Base-by-base conservation (phyloP, 2,888 invertebrate genomes). In the Monochamus alternatus region DNA sequence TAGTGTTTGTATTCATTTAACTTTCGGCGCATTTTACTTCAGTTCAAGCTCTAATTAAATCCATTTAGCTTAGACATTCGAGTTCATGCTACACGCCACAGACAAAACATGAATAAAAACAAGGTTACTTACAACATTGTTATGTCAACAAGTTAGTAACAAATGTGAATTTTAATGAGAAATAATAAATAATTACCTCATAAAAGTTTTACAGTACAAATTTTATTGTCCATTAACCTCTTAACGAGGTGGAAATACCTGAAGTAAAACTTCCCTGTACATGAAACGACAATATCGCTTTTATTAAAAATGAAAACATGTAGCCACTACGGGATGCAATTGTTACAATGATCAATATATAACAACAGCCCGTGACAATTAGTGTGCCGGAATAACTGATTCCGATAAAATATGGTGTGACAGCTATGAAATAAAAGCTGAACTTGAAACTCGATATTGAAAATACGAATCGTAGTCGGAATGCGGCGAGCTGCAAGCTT, bases 401-500 rank as follows among this genome's bases (percentile, higher is more conserved):
- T 55, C 52, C 66, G 73, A 75, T 78, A 73, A 78, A 78, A 77
- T 77, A 73, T 52, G 64, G 44, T 30, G 70, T 58, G 71, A 60
- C 66, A 59, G 67, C 63, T 71, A 62, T 72, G 74, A 76, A 75
- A 78, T 68, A 75, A 65, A 66, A 75, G 71, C 65, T 76, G 14
- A 70, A 66, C 71, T 64, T 65, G 75, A 73, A 78, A 68, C 70
- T 69, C 76, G 60, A 76, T 79, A 79, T 73, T 68, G 77, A 77
- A 79, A 75, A 77, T 74, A 74, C 44, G 75, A 78, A 73, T 74
- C 75, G 67, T 58, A 43, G 66, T 52, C 73, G 12, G 51, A 62
- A 62, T 62, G 67, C 58, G 73, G 62, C 52, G 69, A 65, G 31
- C 30, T 55, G 38, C 60, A 30, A 55, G 64, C 64, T 63, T 59